Conservation (phyloP, 1,140 invertebrate genomes). For the Nasonia vitripennis region DNA sequence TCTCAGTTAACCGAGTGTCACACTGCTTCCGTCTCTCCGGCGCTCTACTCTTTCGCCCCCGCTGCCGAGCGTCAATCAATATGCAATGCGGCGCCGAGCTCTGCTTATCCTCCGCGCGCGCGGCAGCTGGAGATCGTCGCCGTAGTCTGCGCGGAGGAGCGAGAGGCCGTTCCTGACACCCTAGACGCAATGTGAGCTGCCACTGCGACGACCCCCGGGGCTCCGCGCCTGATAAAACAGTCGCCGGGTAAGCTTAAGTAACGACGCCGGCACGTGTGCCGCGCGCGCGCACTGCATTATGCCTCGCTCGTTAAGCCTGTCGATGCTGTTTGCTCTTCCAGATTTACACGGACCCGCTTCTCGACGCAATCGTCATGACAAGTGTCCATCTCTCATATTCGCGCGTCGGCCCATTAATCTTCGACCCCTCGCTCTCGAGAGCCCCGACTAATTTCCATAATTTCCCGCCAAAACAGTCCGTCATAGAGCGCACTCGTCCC, state of each 20-base stretch:
- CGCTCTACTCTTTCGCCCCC: conserved; percentile 41
- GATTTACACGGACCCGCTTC: too few species aligned
- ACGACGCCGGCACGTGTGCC: background rate
- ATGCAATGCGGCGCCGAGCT: conserved; percentile 71
- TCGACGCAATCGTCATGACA: background rate
- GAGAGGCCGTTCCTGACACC: too few species aligned
- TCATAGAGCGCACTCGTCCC: conserved; percentile 8
- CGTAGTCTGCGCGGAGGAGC: too few species aligned
- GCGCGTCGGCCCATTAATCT: conserved; percentile 30
- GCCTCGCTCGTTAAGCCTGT: background rate
- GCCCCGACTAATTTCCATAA: conserved; percentile 36
- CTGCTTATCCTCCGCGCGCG: conserved; percentile 70
- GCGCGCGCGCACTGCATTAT: background rate
- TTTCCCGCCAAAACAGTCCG: conserved; percentile 33
- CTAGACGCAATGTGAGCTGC: background rate
- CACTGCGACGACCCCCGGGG: background rate
- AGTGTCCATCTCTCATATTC: conserved; percentile 29
- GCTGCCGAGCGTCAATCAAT: conserved; percentile 71
- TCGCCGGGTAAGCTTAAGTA: too few species aligned
- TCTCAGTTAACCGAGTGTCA: background rate
- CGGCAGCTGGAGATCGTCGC: conserved; percentile 51
- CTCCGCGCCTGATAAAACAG: too few species aligned
- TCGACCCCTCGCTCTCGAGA: background rate
- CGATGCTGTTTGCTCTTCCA: too few species aligned
- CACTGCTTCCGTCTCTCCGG: conserved; percentile 40